These are phyloP conservation scores for Abrostola triplasia DNA, from an alignment of 2,888 invertebrate genomes.

Conservation along the genomic window DNA sequence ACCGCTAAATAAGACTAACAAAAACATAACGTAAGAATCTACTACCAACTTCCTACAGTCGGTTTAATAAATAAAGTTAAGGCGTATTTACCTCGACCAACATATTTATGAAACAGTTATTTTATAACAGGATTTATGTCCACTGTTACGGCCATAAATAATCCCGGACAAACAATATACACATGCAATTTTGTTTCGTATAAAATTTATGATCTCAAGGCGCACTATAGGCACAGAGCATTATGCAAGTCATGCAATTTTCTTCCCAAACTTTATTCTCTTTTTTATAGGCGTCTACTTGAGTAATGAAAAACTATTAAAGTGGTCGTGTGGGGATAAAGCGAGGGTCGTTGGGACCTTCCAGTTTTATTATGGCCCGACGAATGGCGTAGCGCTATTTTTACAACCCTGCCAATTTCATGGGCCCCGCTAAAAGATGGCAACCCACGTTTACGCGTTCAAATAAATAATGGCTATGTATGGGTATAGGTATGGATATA, in stretches of 20 bases:
- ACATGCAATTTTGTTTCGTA: conserved; percentile 74
- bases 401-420: conserved; percentile 82
- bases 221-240: conserved; percentile 69
- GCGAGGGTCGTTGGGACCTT: conserved; percentile 83
- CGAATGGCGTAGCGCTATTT: conserved; percentile 80
- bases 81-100: background rate
- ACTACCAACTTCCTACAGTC: no score
- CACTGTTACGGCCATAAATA: conserved; percentile 70
- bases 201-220: conserved; percentile 74
- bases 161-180: conserved; percentile 68
- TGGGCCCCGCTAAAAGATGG: conserved; percentile 77
- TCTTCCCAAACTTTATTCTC: conserved; percentile 81
- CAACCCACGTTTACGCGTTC: conserved; percentile 69
- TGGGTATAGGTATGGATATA: conserved; percentile 15
- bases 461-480: conserved; percentile 48
- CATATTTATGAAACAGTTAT: conserved; percentile 13
- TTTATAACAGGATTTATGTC: conserved; percentile 45
- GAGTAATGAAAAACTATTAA: conserved; percentile 88
- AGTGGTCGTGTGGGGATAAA: conserved; percentile 81
- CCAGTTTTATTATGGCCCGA: conserved; percentile 77
- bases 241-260: conserved; percentile 86
- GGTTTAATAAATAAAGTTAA: no score
- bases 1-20: no score
- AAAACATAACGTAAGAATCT: no score
- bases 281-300: conserved; percentile 85